These are phyloP conservation scores for Stratiomys singularior DNA, from an alignment of 2,888 invertebrate species.

Conservation along the genomic window DNA sequence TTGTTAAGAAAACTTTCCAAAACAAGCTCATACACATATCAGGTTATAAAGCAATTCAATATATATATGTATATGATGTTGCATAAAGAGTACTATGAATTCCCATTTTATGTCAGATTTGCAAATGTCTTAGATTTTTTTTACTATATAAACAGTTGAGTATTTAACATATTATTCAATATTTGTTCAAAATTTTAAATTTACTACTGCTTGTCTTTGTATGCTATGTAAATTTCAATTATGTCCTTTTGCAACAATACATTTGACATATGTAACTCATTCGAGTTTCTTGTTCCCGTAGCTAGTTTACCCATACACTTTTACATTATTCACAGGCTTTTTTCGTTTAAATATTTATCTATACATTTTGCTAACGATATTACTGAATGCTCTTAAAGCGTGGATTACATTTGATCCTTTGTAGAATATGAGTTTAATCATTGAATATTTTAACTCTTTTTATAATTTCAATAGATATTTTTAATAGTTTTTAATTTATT, in stretches of 20 bases:
- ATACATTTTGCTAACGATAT: neutral
- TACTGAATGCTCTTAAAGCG: no score
- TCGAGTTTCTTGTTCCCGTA: conserved; percentile 28
- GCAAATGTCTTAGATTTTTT: conserved; percentile 30
- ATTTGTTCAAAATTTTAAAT: no score
- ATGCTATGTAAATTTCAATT: no score
- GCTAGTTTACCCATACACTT: neutral
- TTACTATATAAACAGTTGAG: conserved; percentile 32
- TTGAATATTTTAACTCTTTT: no score
- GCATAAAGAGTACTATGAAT: conserved; percentile 40
- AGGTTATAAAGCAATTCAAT: neutral
- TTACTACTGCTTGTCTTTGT: no score
- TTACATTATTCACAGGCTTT: conserved; percentile 1
- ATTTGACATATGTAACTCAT: conserved; percentile 3
- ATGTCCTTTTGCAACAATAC: no score
- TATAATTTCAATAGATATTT: neutral
- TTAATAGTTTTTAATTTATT: neutral
- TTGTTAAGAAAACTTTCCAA: no score
- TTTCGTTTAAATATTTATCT: neutral
- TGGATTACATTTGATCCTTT: no score
- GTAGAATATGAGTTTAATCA: no score
- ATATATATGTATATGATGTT: neutral
- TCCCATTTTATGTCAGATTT: conserved; percentile 52
- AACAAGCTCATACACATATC: neutral
- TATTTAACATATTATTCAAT: neutral